Evolutionary conservation across 2,113 vertebrate genomes (phyloP).

Genomic region (Anolis carolinensis): DNA sequence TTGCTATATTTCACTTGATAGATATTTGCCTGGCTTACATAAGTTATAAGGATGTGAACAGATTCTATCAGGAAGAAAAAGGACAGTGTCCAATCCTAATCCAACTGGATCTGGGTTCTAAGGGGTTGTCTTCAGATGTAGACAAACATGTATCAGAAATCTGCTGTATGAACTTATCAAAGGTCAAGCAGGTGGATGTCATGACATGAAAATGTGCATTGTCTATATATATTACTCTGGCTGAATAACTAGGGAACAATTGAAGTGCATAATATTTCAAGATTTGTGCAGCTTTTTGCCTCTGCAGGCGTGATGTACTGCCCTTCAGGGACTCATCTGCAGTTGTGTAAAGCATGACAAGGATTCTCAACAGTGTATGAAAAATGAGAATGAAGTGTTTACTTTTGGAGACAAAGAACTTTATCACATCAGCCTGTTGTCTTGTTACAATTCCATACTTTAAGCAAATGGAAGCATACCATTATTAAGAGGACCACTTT

Average conservation of each 20-base stretch:
- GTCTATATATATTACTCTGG: not conserved
- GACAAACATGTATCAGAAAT: not conserved
- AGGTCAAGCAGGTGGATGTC: not conserved
- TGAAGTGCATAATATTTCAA: not conserved
- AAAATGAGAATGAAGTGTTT: slow-evolving; percentile 23
- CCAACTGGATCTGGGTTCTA: not conserved
- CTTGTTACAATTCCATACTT: no score
- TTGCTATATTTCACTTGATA: not conserved
- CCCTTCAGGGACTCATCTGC: not conserved
- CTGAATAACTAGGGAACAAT: not conserved
- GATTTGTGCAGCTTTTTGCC: not conserved
- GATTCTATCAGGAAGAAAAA: not conserved
- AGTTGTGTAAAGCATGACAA: not conserved
- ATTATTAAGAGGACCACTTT: no score
- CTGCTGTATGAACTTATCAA: not conserved
- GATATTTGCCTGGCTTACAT: not conserved
- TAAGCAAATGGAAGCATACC: no score
- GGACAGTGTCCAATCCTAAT: not conserved
- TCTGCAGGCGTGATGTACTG: not conserved
- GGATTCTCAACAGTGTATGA: slow-evolving; percentile 19
- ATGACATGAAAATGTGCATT: not conserved
- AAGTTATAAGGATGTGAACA: not conserved
- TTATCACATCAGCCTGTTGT: no score
- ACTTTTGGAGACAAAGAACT: not conserved
- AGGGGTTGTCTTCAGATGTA: not conserved